These are phyloP conservation scores for Microctonus hyperodae DNA, from an alignment of 2,888 invertebrate species.

Conservation along the genomic window DNA sequence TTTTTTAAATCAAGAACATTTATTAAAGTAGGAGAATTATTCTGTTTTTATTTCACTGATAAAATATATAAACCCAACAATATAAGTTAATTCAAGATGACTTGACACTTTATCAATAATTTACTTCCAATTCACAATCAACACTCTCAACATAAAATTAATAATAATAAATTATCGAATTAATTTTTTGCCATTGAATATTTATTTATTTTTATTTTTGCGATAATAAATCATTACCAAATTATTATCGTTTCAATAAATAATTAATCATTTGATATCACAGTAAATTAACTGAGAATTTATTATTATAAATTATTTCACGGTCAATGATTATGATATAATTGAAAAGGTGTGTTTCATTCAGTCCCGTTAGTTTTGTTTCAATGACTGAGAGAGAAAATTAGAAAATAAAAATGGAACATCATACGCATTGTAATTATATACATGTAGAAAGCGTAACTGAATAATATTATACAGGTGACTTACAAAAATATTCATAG, in stretches of 20 bases:
- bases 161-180: no score
- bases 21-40: no score
- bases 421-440: background rate
- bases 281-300: slow-evolving; percentile 5
- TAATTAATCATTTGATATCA: no score
- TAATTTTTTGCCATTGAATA: no score
- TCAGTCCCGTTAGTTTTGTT: background rate
- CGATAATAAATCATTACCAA: no score
- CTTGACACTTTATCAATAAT: background rate
- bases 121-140: background rate
- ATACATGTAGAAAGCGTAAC: background rate
- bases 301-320: slow-evolving; percentile 13
- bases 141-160: slow-evolving; percentile 3
- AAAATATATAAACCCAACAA: slow-evolving; percentile 20
- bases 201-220: no score
- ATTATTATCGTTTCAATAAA: no score
- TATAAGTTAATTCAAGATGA: background rate
- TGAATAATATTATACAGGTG: background rate
- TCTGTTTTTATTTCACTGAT: no score
- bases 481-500: background rate
- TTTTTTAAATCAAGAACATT: no score
- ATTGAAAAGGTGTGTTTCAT: background rate
- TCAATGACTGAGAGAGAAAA: background rate
- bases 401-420: background rate
- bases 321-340: slow-evolving; percentile 3